Evolutionary conservation across 2,113 vertebrate species (phyloP).

Genomic region (Acrocephalus kingi): DNA sequence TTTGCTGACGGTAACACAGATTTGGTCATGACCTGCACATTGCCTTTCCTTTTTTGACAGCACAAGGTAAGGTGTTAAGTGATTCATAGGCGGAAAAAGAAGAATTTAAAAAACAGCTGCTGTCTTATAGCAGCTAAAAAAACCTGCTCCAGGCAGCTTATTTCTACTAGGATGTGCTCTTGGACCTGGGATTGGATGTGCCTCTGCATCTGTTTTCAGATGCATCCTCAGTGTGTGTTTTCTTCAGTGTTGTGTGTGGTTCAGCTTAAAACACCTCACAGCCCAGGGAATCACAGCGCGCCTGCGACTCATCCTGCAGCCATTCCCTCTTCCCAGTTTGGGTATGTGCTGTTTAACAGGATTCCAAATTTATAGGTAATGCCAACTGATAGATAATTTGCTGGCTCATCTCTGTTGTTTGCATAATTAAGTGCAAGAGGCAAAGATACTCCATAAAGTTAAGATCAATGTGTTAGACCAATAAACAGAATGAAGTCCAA

Average conservation of each 20-base stretch:
- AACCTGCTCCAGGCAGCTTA: not conserved
- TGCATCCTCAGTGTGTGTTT: not conserved
- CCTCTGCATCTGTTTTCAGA: not conserved
- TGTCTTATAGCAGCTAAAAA: not conserved
- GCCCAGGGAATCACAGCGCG: not conserved
- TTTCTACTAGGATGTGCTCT: not conserved
- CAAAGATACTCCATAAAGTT: not conserved
- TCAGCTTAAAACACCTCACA: not conserved
- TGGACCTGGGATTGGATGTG: not conserved
- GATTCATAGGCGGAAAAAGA: not conserved
- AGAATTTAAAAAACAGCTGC: not conserved
- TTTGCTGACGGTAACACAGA: not conserved
- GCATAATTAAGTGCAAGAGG: not conserved
- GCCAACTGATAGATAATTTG: too few species aligned
- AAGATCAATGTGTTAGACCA: not conserved
- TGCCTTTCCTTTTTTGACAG: not conserved
- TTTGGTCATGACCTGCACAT: not conserved
- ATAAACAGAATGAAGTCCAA: not conserved
- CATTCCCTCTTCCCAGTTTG: not conserved
- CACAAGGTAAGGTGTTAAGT: not conserved
- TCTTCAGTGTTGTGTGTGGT: accelerated
- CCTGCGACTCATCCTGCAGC: not conserved
- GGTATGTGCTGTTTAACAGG: not conserved
- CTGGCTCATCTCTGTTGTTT: not conserved
- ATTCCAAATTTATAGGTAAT: not conserved